Conservation (phyloP, 2,888 invertebrate genomes). For the Lordiphosa andalusiaca region DNA sequence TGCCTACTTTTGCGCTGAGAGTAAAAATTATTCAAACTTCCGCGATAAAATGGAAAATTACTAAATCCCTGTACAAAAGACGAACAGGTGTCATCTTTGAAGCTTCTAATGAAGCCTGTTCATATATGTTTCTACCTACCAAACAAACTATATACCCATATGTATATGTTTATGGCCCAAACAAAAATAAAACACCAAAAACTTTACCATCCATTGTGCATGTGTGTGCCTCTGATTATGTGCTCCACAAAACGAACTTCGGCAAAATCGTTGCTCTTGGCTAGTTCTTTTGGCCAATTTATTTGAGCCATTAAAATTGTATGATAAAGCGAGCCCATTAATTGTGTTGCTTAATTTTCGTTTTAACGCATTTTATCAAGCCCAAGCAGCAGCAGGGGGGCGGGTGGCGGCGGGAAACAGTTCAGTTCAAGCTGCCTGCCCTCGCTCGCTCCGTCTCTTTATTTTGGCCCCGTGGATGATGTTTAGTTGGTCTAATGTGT, state of each 20-base stretch:
- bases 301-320: constrained; percentile 74
- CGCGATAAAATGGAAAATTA: too few relatives aligned
- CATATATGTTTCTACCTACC: constrained; percentile 14
- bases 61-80: too few relatives aligned
- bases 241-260: constrained; percentile 25
- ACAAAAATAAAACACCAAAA: constrained; percentile 15
- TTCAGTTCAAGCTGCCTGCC: not conserved
- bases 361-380: constrained; percentile 74
- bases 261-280: constrained; percentile 33
- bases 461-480: constrained; percentile 26
- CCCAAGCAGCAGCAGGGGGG: constrained; percentile 6
- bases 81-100: too few relatives aligned
- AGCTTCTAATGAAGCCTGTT: too few relatives aligned
- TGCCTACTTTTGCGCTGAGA: too few relatives aligned
- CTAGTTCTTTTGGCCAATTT: constrained; percentile 62
- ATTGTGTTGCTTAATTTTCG: constrained; percentile 76
- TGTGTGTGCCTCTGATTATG: constrained; percentile 7
- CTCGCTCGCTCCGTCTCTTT: constrained; percentile 12
- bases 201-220: constrained; percentile 14
- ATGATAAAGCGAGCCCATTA: constrained; percentile 71
- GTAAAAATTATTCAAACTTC: too few relatives aligned
- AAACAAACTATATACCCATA: not conserved
- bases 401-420: too few relatives aligned
- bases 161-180: constrained; percentile 7
- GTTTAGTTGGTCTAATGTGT: constrained; percentile 60